Conservation (phyloP, 1,140 invertebrate species). For the Heliconius melpomene region DNA sequence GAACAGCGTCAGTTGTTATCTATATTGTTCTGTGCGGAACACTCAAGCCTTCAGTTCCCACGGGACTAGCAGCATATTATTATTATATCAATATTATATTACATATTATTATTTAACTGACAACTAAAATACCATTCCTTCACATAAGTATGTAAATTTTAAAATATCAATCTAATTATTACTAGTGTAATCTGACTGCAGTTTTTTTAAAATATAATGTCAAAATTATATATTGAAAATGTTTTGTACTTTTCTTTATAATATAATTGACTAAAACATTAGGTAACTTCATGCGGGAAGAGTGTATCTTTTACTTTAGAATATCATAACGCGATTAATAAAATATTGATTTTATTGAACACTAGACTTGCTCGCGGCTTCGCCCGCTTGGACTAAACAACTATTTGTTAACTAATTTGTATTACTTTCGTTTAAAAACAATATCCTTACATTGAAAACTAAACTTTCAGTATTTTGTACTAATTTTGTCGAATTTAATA, state of each 20-base stretch:
- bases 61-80: not conserved
- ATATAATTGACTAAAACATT: constrained; percentile 7
- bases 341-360: too few species aligned
- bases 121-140: not conserved
- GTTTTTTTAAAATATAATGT: not conserved
- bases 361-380: too few species aligned
- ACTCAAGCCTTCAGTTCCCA: not conserved
- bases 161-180: constrained; percentile 8
- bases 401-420: too few species aligned
- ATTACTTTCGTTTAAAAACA: too few species aligned
- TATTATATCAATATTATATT: not conserved
- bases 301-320: not conserved
- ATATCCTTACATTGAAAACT: too few species aligned
- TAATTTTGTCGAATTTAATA: too few species aligned
- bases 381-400: too few species aligned
- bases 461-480: too few species aligned
- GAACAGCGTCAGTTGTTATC: not conserved
- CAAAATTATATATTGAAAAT: not conserved
- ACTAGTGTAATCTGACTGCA: constrained; percentile 19
- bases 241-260: constrained; percentile 25
- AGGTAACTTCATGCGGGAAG: not conserved
- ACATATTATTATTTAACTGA: not conserved
- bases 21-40: not conserved
- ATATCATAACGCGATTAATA: too few species aligned
- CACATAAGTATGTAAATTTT: not conserved